phyloP scores from a whole-genome alignment of 2,797 vertebrate species.

The Sphenopsis melanotis region DNA sequence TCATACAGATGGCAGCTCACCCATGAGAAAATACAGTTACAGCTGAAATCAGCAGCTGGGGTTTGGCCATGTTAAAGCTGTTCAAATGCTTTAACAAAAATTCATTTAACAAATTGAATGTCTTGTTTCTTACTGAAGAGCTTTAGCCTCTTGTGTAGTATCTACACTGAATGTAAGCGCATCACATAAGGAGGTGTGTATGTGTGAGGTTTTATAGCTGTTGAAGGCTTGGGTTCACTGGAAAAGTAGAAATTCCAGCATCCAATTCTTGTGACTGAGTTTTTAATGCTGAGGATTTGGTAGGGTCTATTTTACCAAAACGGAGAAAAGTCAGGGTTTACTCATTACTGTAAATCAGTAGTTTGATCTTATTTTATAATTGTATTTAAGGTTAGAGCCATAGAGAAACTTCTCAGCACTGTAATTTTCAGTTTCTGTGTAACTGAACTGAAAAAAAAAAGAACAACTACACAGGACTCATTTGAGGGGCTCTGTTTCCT shows the following conservation, averaged over 20 bases:
- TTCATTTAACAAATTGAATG: neutral
- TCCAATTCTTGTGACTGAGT: neutral
- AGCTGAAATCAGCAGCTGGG: neutral
- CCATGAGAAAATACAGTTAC: neutral
- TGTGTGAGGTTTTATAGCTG: conserved; percentile 22
- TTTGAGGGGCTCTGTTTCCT: neutral
- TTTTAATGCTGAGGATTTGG: neutral
- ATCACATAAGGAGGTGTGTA: conserved; percentile 23
- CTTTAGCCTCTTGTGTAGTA: conserved; percentile 71
- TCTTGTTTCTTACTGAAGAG: conserved; percentile 40
- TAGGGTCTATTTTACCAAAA: neutral
- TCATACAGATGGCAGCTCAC: rapidly evolving
- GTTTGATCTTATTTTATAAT: neutral
- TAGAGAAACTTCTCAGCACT: neutral
- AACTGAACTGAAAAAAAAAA: neutral
- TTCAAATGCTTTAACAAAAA: neutral
- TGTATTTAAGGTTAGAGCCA: neutral
- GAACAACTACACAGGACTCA: neutral
- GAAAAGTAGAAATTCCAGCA: conserved; percentile 4
- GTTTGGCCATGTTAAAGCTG: neutral
- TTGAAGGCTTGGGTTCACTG: neutral
- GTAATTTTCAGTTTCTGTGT: neutral
- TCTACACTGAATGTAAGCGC: conserved; percentile 72
- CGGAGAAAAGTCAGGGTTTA: neutral
- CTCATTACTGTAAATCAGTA: neutral